A percentile compares a stretch with the other conserved stretches of the same genome.
Evolutionary conservation across 1,140 invertebrate genomes (phyloP).

Genomic region (Drosophila serrata): DNA sequence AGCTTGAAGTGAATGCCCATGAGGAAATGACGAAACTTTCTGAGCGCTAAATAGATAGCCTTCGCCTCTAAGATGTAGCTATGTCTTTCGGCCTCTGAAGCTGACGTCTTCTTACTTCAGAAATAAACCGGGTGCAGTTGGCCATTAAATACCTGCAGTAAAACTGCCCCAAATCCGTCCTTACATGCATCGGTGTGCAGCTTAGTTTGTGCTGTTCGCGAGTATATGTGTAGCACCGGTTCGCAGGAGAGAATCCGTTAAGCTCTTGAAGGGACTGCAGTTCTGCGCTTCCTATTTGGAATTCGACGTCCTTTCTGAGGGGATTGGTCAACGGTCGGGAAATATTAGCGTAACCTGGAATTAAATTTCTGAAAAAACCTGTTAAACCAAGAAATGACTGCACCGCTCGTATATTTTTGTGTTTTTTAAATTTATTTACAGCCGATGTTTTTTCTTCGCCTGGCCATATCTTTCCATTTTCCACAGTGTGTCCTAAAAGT

Average conservation of each 20-base stretch:
- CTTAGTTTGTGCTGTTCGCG: neutral
- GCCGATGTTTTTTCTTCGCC: neutral
- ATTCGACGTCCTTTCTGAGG: neutral
- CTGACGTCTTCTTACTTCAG: neutral
- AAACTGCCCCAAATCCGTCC: neutral
- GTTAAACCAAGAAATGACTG: no score
- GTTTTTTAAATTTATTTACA: no score
- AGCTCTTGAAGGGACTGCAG: neutral
- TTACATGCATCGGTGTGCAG: neutral
- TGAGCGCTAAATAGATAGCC: slow-evolving; percentile 1
- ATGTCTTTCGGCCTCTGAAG: neutral
- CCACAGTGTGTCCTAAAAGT: no score
- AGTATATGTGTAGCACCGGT: neutral
- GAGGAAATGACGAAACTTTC: no score
- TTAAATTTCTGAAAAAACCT: neutral
- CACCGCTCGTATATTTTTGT: no score
- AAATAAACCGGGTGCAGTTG: neutral
- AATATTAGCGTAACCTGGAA: neutral
- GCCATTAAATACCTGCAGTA: neutral
- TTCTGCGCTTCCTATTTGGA: neutral
- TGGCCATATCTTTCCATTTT: no score
- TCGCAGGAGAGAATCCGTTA: neutral
- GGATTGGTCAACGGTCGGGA: neutral
- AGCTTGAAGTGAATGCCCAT: slow-evolving; percentile 3
- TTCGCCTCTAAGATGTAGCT: neutral